phyloP scores from a whole-genome alignment of 1,140 invertebrate genomes.

The Apis dorsata region DNA sequence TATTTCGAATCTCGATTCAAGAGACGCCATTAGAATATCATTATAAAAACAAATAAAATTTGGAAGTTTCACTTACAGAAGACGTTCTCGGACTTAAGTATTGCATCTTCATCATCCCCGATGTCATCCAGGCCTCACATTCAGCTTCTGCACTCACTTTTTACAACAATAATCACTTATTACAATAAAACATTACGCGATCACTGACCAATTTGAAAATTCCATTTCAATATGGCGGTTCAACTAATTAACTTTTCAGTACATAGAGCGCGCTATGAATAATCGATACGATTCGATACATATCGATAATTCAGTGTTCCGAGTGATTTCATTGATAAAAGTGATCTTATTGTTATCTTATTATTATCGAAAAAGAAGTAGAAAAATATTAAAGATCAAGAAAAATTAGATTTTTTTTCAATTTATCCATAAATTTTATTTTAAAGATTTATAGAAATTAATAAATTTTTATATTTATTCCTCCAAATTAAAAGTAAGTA shows the following conservation, averaged over 20 bases:
- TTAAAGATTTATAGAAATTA: neutral
- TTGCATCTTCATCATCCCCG: neutral
- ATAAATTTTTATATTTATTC: too few species aligned
- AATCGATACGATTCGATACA: neutral
- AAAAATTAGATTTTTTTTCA: neutral
- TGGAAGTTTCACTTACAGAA: neutral
- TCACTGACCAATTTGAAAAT: constrained; percentile 10
- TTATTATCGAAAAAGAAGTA: neutral
- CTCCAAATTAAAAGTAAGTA: too few species aligned
- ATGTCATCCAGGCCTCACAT: neutral
- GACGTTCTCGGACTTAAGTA: neutral
- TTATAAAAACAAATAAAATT: neutral
- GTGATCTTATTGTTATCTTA: too few species aligned
- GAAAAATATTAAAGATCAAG: neutral
- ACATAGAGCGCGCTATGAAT: neutral
- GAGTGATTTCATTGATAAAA: neutral
- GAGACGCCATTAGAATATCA: neutral
- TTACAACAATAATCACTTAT: neutral
- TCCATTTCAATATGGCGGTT: neutral
- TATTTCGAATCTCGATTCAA: neutral
- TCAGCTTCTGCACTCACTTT: constrained; percentile 2
- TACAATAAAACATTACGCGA: neutral
- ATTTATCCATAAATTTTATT: neutral
- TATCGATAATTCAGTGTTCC: constrained; percentile 22
- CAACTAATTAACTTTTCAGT: neutral